Base-by-base conservation (phyloP, 2,797 vertebrate species). In the Lophius americanus region DNA sequence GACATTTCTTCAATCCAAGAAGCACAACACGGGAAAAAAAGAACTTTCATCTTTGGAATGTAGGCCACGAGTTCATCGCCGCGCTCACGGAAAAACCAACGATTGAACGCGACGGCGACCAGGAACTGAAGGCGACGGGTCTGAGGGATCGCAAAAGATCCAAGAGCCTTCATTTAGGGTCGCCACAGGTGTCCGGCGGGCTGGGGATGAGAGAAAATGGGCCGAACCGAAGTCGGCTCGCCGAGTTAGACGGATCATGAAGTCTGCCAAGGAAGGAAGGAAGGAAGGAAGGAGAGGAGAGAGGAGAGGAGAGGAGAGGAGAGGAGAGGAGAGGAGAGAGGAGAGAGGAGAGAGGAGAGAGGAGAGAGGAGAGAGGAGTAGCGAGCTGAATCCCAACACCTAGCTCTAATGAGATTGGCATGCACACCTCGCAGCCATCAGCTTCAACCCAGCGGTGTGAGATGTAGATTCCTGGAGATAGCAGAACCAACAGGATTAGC, bases 361-460 rank as follows among this genome's bases (percentile, higher is more conserved):
- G 23, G 23, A 23, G n/a, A n/a, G n/a, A n/a, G n/a, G n/a, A 76
- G 64, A 55, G 52, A 76, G 75, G 55, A 64, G 58, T 0, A 75
- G 78, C 87, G 89, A 88, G 85, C 78, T 59, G 91, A 92, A 93
- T 93, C 70, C 75, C 83, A 93, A 94, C 85, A 85, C 78, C 79
- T 78, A 81, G 71, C 81, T 89, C 67, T 85, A 87, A 92, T 82
- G 75, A 88, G 85, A 89, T 85, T 88, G 86, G 74, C 84, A 86
- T 86, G 85, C 84, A 80, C 72, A 75, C 68, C 82, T 70, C n/a
- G 32, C 74, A 85, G 64, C 75, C 76, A 81, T 78, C 84, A 83
- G 76, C 74, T 66, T 61, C 71, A 79, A 53, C 76, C 65, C 60
- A 66, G 76, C 65, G 38, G 6, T 68, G 80, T 76, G 82, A 84